Evolutionary conservation across 2,113 vertebrate genomes (phyloP), one percentile per base, ranked within the genome.

Genomic region (Hypocryptadius cinnamomeus): DNA sequence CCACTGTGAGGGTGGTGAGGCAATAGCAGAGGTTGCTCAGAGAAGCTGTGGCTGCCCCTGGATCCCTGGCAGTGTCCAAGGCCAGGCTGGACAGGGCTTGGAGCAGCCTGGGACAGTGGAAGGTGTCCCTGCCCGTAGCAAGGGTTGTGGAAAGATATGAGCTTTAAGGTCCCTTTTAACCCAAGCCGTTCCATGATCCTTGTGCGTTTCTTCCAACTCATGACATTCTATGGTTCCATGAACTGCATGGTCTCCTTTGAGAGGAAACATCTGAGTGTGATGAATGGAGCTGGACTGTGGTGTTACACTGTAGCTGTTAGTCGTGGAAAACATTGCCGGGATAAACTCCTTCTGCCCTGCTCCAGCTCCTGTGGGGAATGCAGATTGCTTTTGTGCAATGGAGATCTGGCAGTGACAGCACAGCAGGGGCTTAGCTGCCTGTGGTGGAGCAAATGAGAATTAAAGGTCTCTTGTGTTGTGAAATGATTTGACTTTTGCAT

Each of bases 301-400:
- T 14, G 19, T 1, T 64, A 30, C 16, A 45, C 27, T 59, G 48
- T 16, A 59, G 72, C 47, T 44, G 33, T 35, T 51, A 7, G 23
- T 33, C 28, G 8, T 25, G 68, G 68, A 54, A 51, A 73, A 51
- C 23, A 4, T 6, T 28, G 30, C 59, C 0, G 0, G 4, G 31
- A 27, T 63, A 39, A 83, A 74, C 48, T 63, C 21, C 51, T n/a
- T n/a, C n/a, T 30, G 69, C 37, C 0, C 40, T n/a, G 59, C 47
- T 68, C 20, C 85, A 39, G 66, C 42, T 79, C 11, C 40, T 24
- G 48, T 10, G 7, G 24, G 64, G 42, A 88, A 5, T 2, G 0
- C 6, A 11, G 30, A 25, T 64, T 48, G 37, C 45, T 71, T 64
- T 47, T 27, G 65, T 51, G 83, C 53, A 5, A 2, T 28, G 6